Evolutionary conservation across 2,113 vertebrate genomes (phyloP).

Genomic region (Dicrurus megarhynchus): DNA sequence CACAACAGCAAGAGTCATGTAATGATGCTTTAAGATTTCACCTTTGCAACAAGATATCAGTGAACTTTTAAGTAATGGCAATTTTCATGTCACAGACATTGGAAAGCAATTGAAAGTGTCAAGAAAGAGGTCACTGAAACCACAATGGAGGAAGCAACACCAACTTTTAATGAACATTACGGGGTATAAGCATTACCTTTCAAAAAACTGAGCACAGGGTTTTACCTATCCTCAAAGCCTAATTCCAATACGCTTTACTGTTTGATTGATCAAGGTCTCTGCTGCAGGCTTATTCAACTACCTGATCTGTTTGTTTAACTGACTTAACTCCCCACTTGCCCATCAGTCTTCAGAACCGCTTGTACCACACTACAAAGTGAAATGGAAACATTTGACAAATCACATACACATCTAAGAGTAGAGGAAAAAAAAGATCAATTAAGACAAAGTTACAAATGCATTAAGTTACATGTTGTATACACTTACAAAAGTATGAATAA

Average conservation of each 20-base stretch:
- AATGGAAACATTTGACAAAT: not conserved
- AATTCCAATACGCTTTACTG: not conserved
- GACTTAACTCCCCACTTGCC: not conserved
- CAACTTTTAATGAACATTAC: not conserved
- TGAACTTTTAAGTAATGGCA: not conserved
- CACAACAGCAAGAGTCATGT: not conserved
- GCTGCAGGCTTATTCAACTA: not conserved
- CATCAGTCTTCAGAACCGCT: not conserved
- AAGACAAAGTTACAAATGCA: not conserved
- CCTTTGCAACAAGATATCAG: not conserved
- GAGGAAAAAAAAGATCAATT: not conserved
- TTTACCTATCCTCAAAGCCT: not conserved
- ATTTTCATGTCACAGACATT: not conserved
- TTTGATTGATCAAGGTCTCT: not conserved
- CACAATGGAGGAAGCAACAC: not conserved
- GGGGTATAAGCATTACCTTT: not conserved
- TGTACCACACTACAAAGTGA: not conserved
- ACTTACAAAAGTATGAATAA: not conserved
- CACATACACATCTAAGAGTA: fast-evolving
- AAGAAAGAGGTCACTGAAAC: not conserved
- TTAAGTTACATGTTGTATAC: not conserved
- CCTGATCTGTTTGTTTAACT: not conserved
- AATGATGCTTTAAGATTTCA: not conserved
- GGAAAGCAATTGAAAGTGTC: not conserved
- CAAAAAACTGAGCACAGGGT: not conserved